A percentile compares a stretch with the other conserved stretches of the same genome.
phyloP scores from a whole-genome alignment of 1,140 invertebrate species.

The Heliothis virescens region DNA sequence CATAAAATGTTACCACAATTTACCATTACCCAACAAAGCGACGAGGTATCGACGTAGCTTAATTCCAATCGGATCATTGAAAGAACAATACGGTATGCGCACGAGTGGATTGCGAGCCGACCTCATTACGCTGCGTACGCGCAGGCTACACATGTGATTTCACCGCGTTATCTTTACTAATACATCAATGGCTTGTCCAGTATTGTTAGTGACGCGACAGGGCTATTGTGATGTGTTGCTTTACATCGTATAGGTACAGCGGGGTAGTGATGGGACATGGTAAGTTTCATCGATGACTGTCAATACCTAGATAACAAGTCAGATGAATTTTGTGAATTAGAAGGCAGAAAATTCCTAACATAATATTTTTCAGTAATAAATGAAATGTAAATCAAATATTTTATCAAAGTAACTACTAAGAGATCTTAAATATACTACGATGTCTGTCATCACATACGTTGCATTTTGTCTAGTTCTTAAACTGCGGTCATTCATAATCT shows the following conservation, averaged over 20 bases:
- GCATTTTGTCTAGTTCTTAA: too few relatives aligned
- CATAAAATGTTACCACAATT: conserved; percentile 19
- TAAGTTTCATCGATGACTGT: not conserved
- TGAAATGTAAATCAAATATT: too few relatives aligned
- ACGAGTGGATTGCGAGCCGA: conserved; percentile 49
- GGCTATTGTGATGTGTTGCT: conserved; percentile 65
- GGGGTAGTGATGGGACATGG: conserved; percentile 48
- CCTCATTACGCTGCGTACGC: conserved; percentile 58
- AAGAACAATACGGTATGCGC: conserved; percentile 59
- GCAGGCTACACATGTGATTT: conserved; percentile 68
- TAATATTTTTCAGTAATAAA: too few relatives aligned
- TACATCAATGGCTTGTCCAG: conserved; percentile 74
- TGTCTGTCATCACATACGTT: too few relatives aligned
- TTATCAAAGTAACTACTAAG: too few relatives aligned
- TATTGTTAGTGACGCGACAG: conserved; percentile 73
- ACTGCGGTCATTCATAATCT: too few relatives aligned
- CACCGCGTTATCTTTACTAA: conserved; percentile 68
- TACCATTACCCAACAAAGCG: conserved; percentile 29
- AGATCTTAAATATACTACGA: too few relatives aligned
- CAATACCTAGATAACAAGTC: too few relatives aligned
- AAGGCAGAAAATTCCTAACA: too few relatives aligned
- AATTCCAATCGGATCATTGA: conserved; percentile 53
- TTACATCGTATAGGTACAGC: conserved; percentile 45
- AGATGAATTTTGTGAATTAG: too few relatives aligned
- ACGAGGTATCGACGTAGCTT: conserved; percentile 37